Percentiles rank a stretch among this genome's conserved stretches.
These are phyloP conservation scores for Formicarius rufipectus DNA, from an alignment of 2,113 vertebrate species.

Conservation along the genomic window DNA sequence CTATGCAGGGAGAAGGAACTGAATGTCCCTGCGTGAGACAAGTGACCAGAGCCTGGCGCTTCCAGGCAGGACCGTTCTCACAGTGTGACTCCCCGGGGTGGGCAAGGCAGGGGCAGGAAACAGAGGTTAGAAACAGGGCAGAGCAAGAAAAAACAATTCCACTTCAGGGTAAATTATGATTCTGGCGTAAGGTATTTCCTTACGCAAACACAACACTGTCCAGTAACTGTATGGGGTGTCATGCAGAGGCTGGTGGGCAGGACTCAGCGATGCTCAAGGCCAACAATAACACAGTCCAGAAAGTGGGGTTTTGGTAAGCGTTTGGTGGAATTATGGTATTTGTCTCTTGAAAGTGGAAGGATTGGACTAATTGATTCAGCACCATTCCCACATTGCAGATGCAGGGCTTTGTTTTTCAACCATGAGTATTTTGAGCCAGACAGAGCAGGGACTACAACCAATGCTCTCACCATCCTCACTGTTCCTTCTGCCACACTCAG, in stretches of 20 bases:
- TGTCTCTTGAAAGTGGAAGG: neutral
- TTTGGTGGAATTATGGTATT: neutral
- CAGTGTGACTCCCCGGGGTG: neutral
- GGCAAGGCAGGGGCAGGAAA: conserved; percentile 8
- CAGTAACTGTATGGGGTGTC: neutral
- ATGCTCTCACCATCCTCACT: neutral
- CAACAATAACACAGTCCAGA: neutral
- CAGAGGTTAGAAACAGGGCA: neutral
- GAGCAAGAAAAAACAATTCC: neutral
- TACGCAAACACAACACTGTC: neutral
- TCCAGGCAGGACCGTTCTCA: neutral
- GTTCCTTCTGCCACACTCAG: fast-evolving
- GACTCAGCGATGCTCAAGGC: neutral
- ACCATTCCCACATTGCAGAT: neutral
- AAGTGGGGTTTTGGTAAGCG: neutral
- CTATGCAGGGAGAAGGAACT: neutral
- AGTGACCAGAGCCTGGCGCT: fast-evolving
- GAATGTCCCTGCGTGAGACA: neutral
- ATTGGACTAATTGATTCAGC: neutral
- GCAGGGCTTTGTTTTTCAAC: neutral
- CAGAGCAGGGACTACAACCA: neutral
- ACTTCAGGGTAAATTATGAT: neutral
- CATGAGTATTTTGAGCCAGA: fast-evolving
- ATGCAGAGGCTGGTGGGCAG: neutral
- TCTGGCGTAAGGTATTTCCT: neutral